These are phyloP conservation scores for Sarcophaga rosellei DNA, from an alignment of 2,888 invertebrate species.

Conservation along the genomic window DNA sequence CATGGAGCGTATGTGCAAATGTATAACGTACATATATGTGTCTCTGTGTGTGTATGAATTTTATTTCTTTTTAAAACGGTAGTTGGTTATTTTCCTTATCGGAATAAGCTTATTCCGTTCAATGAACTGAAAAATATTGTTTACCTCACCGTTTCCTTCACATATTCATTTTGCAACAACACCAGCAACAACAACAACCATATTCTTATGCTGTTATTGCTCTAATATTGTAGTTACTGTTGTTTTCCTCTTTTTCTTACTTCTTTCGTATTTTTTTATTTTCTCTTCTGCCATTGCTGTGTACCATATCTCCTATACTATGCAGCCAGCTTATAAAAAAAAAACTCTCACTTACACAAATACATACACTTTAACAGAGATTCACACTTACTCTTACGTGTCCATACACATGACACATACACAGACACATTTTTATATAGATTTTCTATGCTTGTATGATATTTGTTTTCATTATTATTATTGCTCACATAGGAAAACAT, in stretches of 20 bases:
- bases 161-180: slow-evolving; percentile 36
- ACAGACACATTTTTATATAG: background rate
- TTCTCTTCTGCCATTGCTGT: too few relatives aligned
- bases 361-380: background rate
- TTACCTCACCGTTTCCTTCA: slow-evolving; percentile 76
- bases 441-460: too few relatives aligned
- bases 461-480: too few relatives aligned
- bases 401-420: slow-evolving; percentile 8
- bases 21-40: slow-evolving; percentile 40
- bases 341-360: background rate
- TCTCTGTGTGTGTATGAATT: slow-evolving; percentile 27
- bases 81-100: slow-evolving; percentile 73
- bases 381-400: background rate
- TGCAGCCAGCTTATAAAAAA: too few relatives aligned
- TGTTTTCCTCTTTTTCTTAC: too few relatives aligned
- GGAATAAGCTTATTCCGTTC: slow-evolving; percentile 80
- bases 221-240: slow-evolving; percentile 10
- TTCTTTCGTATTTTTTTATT: too few relatives aligned
- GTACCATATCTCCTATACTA: too few relatives aligned
- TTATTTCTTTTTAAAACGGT: slow-evolving; percentile 60
- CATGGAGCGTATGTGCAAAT: background rate
- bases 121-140: slow-evolving; percentile 80
- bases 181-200: too few relatives aligned
- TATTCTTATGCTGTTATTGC: background rate
- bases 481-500: too few relatives aligned